phyloP scores from a whole-genome alignment of 2,888 invertebrate genomes.

The Thera obeliscata region DNA sequence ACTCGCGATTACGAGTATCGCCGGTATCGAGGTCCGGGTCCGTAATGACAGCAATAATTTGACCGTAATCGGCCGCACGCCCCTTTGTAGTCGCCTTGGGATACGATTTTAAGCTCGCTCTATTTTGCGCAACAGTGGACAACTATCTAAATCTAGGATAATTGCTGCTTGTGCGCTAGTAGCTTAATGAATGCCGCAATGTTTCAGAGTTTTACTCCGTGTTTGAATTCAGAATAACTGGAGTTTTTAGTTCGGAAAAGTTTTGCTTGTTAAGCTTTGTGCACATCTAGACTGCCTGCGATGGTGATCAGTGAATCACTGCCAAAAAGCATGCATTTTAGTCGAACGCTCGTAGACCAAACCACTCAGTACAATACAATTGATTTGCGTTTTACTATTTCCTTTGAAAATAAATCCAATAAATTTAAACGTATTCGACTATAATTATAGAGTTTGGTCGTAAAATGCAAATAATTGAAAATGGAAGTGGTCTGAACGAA shows the following conservation, averaged over 20 bases:
- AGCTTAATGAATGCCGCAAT: slow-evolving; percentile 54
- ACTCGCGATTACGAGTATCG: slow-evolving; percentile 65
- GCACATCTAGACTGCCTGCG: neutral
- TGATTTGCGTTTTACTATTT: no score
- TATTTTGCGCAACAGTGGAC: slow-evolving; percentile 77
- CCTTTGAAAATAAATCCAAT: no score
- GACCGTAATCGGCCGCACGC: slow-evolving; percentile 72
- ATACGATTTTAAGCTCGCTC: slow-evolving; percentile 76
- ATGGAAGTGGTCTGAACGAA: no score
- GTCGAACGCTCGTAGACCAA: no score
- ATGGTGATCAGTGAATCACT: neutral
- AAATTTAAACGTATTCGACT: no score
- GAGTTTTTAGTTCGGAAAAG: slow-evolving; percentile 47
- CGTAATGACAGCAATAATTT: slow-evolving; percentile 81
- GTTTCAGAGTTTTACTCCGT: slow-evolving; percentile 36
- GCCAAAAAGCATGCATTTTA: no score
- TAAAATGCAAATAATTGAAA: no score
- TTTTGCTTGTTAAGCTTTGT: slow-evolving; percentile 1
- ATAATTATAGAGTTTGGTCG: no score
- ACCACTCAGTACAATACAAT: no score
- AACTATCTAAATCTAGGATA: slow-evolving; percentile 75
- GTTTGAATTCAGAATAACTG: slow-evolving; percentile 36
- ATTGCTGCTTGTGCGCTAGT: slow-evolving; percentile 65
- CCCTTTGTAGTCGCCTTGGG: slow-evolving; percentile 80
- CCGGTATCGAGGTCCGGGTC: slow-evolving; percentile 49